Evolutionary conservation across 2,797 vertebrate species (phyloP), one percentile per base, ranked within the genome.

Genomic region (Betta splendens): DNA sequence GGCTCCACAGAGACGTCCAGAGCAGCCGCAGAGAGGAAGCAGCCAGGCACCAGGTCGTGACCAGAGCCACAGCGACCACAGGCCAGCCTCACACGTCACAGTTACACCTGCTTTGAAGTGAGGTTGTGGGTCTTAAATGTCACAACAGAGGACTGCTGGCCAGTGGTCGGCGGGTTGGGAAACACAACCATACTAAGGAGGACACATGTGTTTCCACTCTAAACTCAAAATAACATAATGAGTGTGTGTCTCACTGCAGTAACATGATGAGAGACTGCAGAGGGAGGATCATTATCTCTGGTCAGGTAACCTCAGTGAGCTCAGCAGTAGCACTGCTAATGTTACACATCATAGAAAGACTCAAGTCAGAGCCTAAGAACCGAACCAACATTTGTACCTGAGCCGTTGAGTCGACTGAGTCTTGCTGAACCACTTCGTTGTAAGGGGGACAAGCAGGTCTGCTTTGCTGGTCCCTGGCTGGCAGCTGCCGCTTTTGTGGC

Each of bases 371-470:
- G n/a, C n/a, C n/a, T n/a, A n/a, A n/a, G n/a, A n/a, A n/a, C n/a
- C n/a, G n/a, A n/a, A n/a, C n/a, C n/a, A n/a, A 36, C 9, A 35
- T 11, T 4, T 17, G 53, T 65, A 92, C 91, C 87, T 76, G 75
- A 0, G 18, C 56, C 17, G 16, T 33, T 77, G 2, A 69, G 51
- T 2, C 83, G 77, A 26, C 52, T 64, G 37, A 82, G 58, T 48
- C 85, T 82, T 1, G 73, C 63, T 0, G 87, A 88, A 47, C 83
- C 74, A 13, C 65, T 84, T 48, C 89, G 81, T 20, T 89, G 90
- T 55, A 88, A 44, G 8, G 67, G 65, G 64, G 68, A 64, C 49
- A 86, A 88, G 31, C 77, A 58, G 0, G 7, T 5, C 49, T 72
- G 76, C 61, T 79, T 91, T 0, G 43, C 0, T 5, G 44, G 22